phyloP scores from a whole-genome alignment of 2,113 vertebrate genomes.

The Actinemys pallida region DNA sequence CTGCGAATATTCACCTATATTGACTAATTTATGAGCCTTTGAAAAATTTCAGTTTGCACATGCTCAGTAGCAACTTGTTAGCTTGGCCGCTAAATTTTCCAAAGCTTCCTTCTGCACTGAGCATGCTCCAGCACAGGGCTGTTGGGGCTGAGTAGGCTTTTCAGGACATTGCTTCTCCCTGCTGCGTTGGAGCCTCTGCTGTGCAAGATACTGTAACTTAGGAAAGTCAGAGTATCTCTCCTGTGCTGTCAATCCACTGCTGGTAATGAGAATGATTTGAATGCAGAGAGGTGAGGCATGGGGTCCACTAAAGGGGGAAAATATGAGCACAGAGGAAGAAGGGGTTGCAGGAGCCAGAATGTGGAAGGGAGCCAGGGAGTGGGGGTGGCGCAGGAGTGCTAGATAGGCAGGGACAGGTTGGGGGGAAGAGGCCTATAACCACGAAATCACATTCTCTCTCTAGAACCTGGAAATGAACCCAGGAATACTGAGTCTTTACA shows the following conservation, averaged over 20 bases:
- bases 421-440: neutral
- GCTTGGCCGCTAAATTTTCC: neutral
- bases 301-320: too few relatives aligned
- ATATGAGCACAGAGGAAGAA: too few relatives aligned
- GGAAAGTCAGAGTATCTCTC: neutral
- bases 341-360: too few relatives aligned
- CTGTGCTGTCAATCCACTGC: neutral
- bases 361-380: too few relatives aligned
- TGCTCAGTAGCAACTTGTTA: neutral
- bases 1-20: neutral
- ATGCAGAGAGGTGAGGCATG: too few relatives aligned
- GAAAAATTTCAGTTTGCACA: neutral
- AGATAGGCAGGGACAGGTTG: neutral
- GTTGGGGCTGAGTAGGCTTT: neutral
- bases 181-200: neutral
- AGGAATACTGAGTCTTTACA: neutral
- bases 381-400: too few relatives aligned
- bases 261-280: too few relatives aligned
- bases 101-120: neutral
- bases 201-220: neutral
- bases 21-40: neutral
- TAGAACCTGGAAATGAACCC: neutral
- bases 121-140: neutral
- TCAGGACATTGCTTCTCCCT: neutral
- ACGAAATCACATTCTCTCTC: neutral